Base-by-base conservation (phyloP, 35 echinoderm and acorn worm species). In the Patiria miniata region DNA sequence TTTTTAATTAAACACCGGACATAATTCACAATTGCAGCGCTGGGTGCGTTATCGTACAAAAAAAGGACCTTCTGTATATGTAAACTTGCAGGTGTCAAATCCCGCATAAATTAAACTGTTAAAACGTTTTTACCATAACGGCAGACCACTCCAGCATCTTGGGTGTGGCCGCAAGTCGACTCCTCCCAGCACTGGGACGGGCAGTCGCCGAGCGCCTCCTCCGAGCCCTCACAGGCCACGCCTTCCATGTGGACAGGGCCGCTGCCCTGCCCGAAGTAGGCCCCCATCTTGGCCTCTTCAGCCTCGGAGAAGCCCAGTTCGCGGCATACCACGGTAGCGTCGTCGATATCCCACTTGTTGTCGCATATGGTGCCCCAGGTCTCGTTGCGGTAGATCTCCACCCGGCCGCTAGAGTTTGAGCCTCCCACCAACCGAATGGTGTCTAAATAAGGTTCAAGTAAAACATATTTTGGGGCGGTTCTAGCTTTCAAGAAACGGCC, bases 71-170 rank as follows among this genome's bases (percentile, higher is more conserved):
- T n/a, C 42, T 4, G 4, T 47, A 4, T 47, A 47, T 47, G 12
- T 12, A 47, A 4, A 47, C 4, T 47, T 6, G 42, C 42, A 12
- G 4, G 4, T 47, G 42, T 4, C 4, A 47, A 12, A 47, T 6
- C 12, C 12, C 42, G 42, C 12, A 47, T 6, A 47, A 12, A 47
- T 47, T 6, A 6, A 47, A 4, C 12, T 6, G 42, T 4, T 47
- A 47, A 47, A 6, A 47, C 4, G 42, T 47, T 47, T n/a, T 47
- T 47, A 47, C 42, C 42, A 12, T 12, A 4, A 47, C 4, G 42
- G 68, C 90, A 92, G 14, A 80, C 52, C 1, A 87, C 90, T 16
- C 90, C 84, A 18, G 84, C 84, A 81, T 92, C 90, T 68, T 92
- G 77, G 37, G 17, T n/a, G 61, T 92, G 90, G 7, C 37, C 81